Conservation (phyloP, 2,888 invertebrate species). For the Euzophera pinguis region DNA sequence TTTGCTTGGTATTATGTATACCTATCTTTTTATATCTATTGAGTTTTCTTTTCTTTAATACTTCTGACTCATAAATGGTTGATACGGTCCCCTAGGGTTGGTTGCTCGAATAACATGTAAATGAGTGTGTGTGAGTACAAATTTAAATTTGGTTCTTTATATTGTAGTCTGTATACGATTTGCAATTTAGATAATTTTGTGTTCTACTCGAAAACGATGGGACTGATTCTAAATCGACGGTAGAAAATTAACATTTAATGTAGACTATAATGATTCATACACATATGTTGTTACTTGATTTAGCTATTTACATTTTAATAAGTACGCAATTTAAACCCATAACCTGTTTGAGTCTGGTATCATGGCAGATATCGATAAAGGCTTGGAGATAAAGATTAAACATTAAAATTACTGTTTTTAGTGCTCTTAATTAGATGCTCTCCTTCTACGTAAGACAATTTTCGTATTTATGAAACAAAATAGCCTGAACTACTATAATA, state of each 20-base stretch:
- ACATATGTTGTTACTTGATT: not conserved
- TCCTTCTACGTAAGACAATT: conserved; percentile 17
- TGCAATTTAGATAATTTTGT: conserved; percentile 20
- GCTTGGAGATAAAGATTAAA: conserved; percentile 32
- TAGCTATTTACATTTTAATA: conserved; percentile 3
- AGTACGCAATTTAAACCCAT: not conserved
- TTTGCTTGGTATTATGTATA: conserved; percentile 72
- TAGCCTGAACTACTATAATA: too few relatives aligned
- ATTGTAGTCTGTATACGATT: conserved; percentile 38
- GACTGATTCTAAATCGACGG: not conserved
- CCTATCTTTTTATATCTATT: conserved; percentile 71
- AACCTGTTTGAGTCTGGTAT: conserved; percentile 4
- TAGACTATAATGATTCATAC: not conserved
- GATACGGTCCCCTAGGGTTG: conserved; percentile 76
- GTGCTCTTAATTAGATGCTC: conserved; percentile 36
- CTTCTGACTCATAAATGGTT: conserved; percentile 78
- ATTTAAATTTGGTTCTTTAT: conserved; percentile 59
- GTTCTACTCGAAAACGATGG: not conserved
- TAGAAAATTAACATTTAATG: not conserved
- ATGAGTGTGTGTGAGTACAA: conserved; percentile 66
- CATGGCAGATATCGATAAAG: conserved; percentile 28
- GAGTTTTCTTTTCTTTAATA: conserved; percentile 78
- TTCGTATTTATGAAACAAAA: too few relatives aligned
- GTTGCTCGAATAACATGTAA: conserved; percentile 77
- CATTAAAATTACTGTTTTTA: conserved; percentile 36